A percentile compares a stretch with the other conserved stretches of the same genome.
Evolutionary conservation across 2,888 invertebrate species (phyloP).

Genomic region (Ptilodon capucinus): DNA sequence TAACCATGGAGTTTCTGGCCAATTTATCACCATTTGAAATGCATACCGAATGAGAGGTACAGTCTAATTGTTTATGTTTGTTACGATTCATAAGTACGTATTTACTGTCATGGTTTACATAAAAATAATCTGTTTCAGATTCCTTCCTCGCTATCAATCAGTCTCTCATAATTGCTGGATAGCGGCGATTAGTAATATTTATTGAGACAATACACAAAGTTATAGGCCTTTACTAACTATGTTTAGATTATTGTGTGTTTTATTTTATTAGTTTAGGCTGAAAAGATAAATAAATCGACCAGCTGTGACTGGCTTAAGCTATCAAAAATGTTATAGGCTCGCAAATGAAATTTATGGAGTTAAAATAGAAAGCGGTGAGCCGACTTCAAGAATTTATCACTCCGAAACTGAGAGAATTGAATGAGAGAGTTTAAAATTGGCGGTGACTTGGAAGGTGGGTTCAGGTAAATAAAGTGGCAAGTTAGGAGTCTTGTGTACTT

Average conservation of each 20-base stretch:
- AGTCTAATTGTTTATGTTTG: too few species aligned
- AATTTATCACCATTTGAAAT: too few species aligned
- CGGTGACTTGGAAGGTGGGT: slow-evolving; percentile 7
- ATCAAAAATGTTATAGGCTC: slow-evolving; percentile 29
- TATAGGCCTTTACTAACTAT: not conserved
- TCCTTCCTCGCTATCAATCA: too few species aligned
- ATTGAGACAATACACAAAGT: too few species aligned
- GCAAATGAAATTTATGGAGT: slow-evolving; percentile 29
- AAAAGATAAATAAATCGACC: not conserved
- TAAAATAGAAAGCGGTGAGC: slow-evolving; percentile 23
- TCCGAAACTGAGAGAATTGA: slow-evolving; percentile 22
- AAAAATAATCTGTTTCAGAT: too few species aligned
- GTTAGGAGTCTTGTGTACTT: slow-evolving; percentile 2
- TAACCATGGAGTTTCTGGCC: too few species aligned
- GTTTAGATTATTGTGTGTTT: not conserved
- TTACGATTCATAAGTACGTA: too few species aligned
- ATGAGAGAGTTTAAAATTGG: slow-evolving; percentile 18
- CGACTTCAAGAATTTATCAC: slow-evolving; percentile 30
- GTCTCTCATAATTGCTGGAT: too few species aligned
- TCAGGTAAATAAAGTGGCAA: slow-evolving; percentile 19
- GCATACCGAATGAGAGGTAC: too few species aligned
- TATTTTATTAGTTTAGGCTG: too few species aligned
- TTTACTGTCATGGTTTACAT: too few species aligned
- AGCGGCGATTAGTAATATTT: too few species aligned
- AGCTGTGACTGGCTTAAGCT: slow-evolving; percentile 11